These are phyloP conservation scores for Paramisgurnus dabryanus DNA, from an alignment of 2,113 vertebrate genomes.

Conservation along the genomic window DNA sequence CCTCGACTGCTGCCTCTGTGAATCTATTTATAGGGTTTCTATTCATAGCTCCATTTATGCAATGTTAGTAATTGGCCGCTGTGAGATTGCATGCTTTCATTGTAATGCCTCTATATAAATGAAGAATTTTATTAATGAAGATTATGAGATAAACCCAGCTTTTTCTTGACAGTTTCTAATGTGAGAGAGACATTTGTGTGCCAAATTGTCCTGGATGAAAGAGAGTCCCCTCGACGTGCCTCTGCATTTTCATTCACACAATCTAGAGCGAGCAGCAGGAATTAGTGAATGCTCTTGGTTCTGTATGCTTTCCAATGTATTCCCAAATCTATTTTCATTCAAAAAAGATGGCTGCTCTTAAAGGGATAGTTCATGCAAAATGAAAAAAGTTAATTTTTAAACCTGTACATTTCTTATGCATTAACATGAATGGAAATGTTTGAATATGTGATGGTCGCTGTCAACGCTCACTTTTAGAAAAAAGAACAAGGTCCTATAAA, in stretches of 20 bases:
- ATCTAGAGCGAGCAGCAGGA: constrained; percentile 46
- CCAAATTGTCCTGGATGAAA: constrained; percentile 17
- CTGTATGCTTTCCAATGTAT: constrained; percentile 58
- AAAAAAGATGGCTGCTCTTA: constrained; percentile 29
- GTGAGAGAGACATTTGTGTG: constrained; percentile 9
- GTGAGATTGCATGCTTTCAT: constrained; percentile 15
- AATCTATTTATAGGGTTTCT: constrained; percentile 50
- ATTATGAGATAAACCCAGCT: not conserved
- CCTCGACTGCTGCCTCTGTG: not conserved
- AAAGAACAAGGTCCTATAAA: too few species aligned
- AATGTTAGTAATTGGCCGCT: not conserved
- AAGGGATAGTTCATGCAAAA: too few species aligned
- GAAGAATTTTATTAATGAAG: too few species aligned
- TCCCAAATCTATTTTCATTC: constrained; percentile 58
- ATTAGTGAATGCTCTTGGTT: constrained; percentile 58
- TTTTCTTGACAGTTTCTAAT: not conserved
- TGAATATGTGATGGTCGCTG: too few species aligned
- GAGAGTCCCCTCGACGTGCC: constrained; percentile 9
- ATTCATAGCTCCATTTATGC: constrained; percentile 35
- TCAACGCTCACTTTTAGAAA: too few species aligned
- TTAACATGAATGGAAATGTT: too few species aligned
- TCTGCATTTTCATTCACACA: constrained; percentile 33
- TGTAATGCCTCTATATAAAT: constrained; percentile 11
- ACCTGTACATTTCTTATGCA: too few species aligned
- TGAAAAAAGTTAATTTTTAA: too few species aligned